These are phyloP conservation scores for Sinohyriopsis cumingii DNA, from an alignment of 2,888 invertebrate genomes.

Conservation along the genomic window DNA sequence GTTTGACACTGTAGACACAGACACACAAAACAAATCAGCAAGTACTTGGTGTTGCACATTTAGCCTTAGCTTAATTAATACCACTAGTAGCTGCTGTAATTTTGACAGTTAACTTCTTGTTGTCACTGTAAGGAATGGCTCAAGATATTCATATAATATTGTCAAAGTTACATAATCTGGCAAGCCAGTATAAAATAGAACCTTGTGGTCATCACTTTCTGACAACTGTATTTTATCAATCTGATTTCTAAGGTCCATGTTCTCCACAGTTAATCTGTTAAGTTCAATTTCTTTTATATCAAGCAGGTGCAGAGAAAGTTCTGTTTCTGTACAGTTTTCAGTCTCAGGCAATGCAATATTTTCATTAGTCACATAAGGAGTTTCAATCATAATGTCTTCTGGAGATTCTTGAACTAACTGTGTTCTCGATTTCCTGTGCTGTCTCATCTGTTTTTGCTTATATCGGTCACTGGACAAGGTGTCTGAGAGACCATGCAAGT, in stretches of 20 bases:
- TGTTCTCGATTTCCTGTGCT: too few species aligned
- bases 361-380: too few species aligned
- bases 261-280: conserved; percentile 1
- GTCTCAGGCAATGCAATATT: too few species aligned
- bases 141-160: conserved; percentile 8
- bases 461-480: too few species aligned
- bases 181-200: conserved; percentile 11
- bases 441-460: too few species aligned
- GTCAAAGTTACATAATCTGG: conserved; percentile 4
- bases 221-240: neutral
- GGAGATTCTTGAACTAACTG: too few species aligned
- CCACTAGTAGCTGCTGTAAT: conserved; percentile 7
- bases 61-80: conserved; percentile 15
- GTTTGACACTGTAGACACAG: conserved; percentile 17
- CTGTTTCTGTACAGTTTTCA: neutral
- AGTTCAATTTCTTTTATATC: neutral
- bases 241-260: neutral
- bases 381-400: too few species aligned
- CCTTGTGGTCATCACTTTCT: conserved; percentile 9
- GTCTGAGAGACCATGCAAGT: too few species aligned
- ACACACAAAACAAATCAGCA: conserved; percentile 17
- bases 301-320: neutral
- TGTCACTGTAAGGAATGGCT: conserved; percentile 1
- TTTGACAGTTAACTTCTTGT: conserved; percentile 3
- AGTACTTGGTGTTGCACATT: conserved; percentile 10